Percentiles rank a stretch among this genome's conserved stretches.
Conservation (phyloP, 2,797 vertebrate genomes). For the Eulemur albifrons region DNA sequence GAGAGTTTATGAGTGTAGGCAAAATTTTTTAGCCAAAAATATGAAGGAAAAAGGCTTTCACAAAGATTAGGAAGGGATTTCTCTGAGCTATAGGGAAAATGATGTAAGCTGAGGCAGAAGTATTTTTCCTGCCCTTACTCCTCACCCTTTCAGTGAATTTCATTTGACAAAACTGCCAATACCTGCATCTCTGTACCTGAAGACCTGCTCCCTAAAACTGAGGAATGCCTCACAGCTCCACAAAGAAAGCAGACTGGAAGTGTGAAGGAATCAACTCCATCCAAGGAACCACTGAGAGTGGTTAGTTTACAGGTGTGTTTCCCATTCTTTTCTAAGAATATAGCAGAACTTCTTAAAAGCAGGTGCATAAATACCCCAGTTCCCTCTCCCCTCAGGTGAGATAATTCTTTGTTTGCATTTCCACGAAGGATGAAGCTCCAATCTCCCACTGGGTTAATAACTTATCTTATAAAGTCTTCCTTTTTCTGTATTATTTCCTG, state of each 20-base stretch:
- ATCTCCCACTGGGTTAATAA: not conserved
- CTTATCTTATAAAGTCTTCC: fast-evolving
- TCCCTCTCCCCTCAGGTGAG: not conserved
- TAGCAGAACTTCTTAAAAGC: not conserved
- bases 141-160: not conserved
- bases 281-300: not conserved
- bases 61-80: not conserved
- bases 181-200: not conserved
- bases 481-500: not conserved
- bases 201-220: not conserved
- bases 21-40: not conserved
- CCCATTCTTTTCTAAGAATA: not conserved
- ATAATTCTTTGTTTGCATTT: not conserved
- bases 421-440: not conserved
- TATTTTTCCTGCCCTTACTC: not conserved
- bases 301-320: not conserved
- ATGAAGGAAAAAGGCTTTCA: not conserved
- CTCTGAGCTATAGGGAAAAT: not conserved
- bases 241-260: not conserved
- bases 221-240: not conserved
- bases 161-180: not conserved
- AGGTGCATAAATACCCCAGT: not conserved
- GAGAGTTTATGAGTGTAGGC: not conserved
- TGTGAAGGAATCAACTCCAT: no score
- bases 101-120: not conserved